Percentiles rank a stretch among this genome's conserved stretches.
Conservation (phyloP, 2,113 vertebrate genomes). For the Anas platyrhynchos region DNA sequence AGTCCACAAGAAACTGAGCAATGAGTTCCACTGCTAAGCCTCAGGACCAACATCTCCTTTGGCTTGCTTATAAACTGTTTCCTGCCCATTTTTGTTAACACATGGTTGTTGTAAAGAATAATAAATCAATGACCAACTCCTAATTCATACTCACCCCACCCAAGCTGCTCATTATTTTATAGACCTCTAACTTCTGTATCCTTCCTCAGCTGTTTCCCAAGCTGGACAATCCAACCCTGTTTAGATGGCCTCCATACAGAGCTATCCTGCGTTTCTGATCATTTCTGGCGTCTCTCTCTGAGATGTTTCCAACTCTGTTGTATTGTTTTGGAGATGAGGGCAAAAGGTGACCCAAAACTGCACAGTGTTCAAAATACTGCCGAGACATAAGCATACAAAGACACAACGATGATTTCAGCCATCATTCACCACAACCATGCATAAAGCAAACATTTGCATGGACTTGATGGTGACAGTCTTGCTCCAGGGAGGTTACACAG, state of each 20-base stretch:
- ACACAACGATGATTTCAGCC: neutral
- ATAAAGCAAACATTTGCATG: neutral
- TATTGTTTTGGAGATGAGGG: neutral
- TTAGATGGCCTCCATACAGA: neutral
- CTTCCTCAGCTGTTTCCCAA: neutral
- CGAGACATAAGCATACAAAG: neutral
- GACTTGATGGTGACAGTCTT: neutral
- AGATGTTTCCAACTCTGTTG: neutral
- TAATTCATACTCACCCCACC: neutral
- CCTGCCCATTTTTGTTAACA: neutral
- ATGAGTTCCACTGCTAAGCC: neutral
- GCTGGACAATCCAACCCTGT: neutral
- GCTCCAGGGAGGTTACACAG: neutral
- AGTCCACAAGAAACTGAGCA: neutral
- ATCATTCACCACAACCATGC: neutral
- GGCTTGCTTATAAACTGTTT: neutral
- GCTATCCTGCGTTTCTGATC: neutral
- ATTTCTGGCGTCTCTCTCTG: neutral
- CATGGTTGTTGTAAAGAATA: neutral
- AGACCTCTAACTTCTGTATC: rapidly evolving
- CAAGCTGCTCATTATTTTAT: neutral
- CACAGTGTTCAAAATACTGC: neutral
- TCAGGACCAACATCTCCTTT: neutral
- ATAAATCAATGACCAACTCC: neutral
- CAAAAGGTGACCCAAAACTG: neutral